These are phyloP conservation scores for Paracanthobrama guichenoti DNA, from an alignment of 2,113 vertebrate species.

Conservation along the genomic window DNA sequence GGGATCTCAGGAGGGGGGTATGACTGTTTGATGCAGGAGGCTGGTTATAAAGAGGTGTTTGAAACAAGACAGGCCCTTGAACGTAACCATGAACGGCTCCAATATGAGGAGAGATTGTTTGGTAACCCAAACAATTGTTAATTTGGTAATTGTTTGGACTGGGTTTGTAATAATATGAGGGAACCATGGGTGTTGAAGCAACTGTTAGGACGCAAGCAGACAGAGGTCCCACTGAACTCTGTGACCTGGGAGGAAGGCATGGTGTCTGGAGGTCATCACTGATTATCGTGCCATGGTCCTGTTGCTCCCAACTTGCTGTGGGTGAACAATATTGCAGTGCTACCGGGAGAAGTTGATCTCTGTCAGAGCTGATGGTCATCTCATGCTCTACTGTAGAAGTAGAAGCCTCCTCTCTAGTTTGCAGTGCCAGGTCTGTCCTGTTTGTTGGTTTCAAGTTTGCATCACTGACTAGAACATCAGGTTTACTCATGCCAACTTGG, in stretches of 20 bases:
- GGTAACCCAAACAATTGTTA: constrained; percentile 53
- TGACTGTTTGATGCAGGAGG: constrained; percentile 20
- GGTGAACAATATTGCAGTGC: not conserved
- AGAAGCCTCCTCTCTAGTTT: not conserved
- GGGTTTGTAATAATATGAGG: constrained; percentile 51
- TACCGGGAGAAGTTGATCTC: constrained; percentile 8
- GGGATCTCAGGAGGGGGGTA: constrained; percentile 45
- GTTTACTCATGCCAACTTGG: constrained; percentile 31
- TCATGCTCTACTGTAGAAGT: constrained; percentile 24
- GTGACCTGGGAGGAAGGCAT: constrained; percentile 30
- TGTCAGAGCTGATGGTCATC: constrained; percentile 36
- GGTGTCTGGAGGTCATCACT: constrained; percentile 34
- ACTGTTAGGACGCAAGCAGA: constrained; percentile 54
- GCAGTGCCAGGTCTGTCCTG: not conserved
- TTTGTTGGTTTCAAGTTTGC: constrained; percentile 42
- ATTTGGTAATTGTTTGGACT: too few relatives aligned
- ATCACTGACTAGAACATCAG: constrained; percentile 38
- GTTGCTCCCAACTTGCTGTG: constrained; percentile 11
- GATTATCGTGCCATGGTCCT: not conserved
- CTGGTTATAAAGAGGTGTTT: constrained; percentile 43
- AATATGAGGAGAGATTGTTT: constrained; percentile 50
- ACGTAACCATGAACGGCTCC: constrained; percentile 53
- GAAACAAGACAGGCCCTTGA: constrained; percentile 54
- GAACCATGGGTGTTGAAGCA: constrained; percentile 46
- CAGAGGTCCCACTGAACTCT: constrained; percentile 47